Conservation (phyloP, 2,113 vertebrate genomes). For the Himantopus leucocephalus region DNA sequence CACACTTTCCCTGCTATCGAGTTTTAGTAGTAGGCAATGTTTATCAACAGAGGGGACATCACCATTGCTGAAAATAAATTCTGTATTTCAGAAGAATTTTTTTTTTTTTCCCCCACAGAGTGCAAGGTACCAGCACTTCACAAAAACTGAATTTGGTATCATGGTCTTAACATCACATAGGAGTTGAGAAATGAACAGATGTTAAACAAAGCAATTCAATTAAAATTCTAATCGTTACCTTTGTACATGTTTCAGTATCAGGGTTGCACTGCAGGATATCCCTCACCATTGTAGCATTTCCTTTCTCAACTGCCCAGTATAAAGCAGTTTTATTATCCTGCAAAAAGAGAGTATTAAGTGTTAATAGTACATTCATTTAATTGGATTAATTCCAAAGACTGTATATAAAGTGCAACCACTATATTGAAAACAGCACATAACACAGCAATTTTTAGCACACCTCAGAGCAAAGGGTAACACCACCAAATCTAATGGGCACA, state of each 20-base stretch:
- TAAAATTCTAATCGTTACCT: constrained; percentile 75
- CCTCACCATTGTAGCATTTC: constrained; percentile 93
- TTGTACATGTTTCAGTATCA: constrained; percentile 94
- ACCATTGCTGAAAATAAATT: not conserved
- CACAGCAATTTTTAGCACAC: not conserved
- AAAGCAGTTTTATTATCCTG: constrained; percentile 97
- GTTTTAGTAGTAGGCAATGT: not conserved
- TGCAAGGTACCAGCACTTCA: not conserved
- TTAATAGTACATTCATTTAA: not conserved
- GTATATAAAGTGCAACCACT: not conserved
- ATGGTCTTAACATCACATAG: rapidly evolving
- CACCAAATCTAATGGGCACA: not conserved
- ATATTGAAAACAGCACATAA: not conserved
- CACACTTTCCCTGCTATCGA: not conserved
- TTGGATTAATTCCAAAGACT: not conserved
- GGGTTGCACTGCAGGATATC: constrained; percentile 98
- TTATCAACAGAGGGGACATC: not conserved
- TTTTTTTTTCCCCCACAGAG: not conserved
- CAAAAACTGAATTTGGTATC: not conserved
- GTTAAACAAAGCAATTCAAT: not conserved
- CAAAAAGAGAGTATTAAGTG: not conserved
- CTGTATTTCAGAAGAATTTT: not conserved
- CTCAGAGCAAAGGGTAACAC: not conserved
- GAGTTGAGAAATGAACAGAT: not conserved
- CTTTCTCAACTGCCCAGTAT: constrained; percentile 98